Evolutionary conservation across 1,140 invertebrate genomes (phyloP), one percentile per base, ranked within the genome.

Genomic region (Magallana ariakensis): DNA sequence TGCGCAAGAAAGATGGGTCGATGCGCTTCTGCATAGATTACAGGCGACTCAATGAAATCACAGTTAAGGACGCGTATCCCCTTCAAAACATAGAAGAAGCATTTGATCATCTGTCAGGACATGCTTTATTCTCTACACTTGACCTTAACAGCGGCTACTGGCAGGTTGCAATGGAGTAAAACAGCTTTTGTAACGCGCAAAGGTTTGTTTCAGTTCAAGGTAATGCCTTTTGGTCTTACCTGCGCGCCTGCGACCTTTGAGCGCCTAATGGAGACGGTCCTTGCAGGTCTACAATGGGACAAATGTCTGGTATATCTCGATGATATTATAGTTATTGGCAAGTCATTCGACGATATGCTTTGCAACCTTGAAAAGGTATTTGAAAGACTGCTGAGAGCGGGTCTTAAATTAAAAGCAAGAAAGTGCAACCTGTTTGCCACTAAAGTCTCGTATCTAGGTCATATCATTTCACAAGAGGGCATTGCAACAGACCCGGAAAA

Each of bases 11-110:
- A 19, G 82, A 84, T 57, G 15, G 19, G 60, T 46, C 33, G 5
- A 62, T 19, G 15, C n/a, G 26, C 19, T 82, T 82, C n/a, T 82
- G 80, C 26, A 33, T 82, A 82, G 80, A 82, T n/a, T 46, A 82
- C 46, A 7, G 80, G 2, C 53, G 0, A 11, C 26, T 82, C 33
- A 82, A 82, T 53, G 16, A 54, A n/a, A 26, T 82, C 9, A 82
- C 80, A 82, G 1, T 86, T 89, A 82, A 82, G 62, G 95, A 96
- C 89, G 91, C 88, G 62, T 96, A 95, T 90, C 96, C 96, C 91
- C 85, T 96, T 1, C 95, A 95, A 0, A 80, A 90, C 0, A 95
- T 96, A 46, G 93, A 95, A 22, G 95, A 95, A 5, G 33, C 33
- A 46, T 46, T 46, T 46, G 33, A 46, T 46, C 33, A 46, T n/a